Percentiles rank a stretch among this genome's conserved stretches.
Evolutionary conservation across 2,888 invertebrate genomes (phyloP).

Genomic region (Drosophila lutescens): DNA sequence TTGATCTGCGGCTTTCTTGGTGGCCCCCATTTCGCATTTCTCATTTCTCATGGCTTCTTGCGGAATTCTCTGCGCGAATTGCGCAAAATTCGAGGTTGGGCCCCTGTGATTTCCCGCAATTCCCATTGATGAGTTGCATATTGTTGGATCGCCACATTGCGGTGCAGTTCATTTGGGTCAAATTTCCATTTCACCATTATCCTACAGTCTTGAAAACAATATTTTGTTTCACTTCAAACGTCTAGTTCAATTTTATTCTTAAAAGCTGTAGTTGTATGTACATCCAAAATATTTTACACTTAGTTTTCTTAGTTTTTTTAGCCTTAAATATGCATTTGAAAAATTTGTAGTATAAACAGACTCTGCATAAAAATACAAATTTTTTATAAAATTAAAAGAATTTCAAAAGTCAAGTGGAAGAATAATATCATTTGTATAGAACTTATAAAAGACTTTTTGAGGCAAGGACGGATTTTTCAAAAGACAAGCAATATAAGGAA

Average conservation of each 20-base stretch:
- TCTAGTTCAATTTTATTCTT: constrained; percentile 10
- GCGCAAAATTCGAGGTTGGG: constrained; percentile 13
- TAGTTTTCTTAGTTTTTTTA: neutral
- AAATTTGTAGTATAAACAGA: neutral
- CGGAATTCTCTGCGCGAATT: constrained; percentile 14
- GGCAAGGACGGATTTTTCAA: neutral
- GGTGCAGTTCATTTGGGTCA: constrained; percentile 5
- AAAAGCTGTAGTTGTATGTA: constrained; percentile 7
- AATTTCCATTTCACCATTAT: constrained; percentile 1
- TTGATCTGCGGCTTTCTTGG: constrained; percentile 29
- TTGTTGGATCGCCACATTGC: constrained; percentile 9
- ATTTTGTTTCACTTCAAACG: neutral
- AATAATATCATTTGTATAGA: neutral
- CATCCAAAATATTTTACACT: constrained; percentile 16
- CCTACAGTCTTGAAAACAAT: neutral
- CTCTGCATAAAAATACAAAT: neutral
- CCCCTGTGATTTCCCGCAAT: constrained; percentile 31
- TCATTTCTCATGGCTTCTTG: neutral
- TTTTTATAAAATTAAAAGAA: too few relatives aligned
- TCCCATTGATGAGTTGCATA: constrained; percentile 33
- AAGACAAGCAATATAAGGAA: too few relatives aligned
- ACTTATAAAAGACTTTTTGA: neutral
- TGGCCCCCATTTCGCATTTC: neutral
- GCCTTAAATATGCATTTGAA: neutral
- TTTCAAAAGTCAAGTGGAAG: neutral